phyloP scores from a whole-genome alignment of 2,113 vertebrate genomes.

The Sialia sialis region DNA sequence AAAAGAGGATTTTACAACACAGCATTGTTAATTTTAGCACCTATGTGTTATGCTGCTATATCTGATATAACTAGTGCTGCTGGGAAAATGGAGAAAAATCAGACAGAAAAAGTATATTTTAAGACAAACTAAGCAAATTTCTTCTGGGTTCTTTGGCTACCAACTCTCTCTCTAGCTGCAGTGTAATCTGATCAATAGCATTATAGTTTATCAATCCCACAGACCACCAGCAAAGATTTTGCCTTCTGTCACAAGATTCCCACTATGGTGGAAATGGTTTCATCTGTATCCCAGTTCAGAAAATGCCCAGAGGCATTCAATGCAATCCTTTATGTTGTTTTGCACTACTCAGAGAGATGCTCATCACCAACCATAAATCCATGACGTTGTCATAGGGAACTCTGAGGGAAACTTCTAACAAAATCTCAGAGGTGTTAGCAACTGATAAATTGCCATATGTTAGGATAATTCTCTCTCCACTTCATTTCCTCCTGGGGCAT shows the following conservation, averaged over 20 bases:
- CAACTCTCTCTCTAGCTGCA: not conserved
- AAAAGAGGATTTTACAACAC: not conserved
- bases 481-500: not conserved
- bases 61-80: not conserved
- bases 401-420: constrained; percentile 10
- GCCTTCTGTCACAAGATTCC: not conserved
- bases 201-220: not conserved
- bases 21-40: constrained; percentile 26
- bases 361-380: not conserved
- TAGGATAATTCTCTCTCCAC: not conserved
- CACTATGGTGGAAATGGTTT: not conserved
- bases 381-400: not conserved
- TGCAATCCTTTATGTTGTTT: not conserved
- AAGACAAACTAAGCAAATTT: not conserved
- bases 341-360: not conserved
- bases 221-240: not conserved
- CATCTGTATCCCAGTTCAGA: not conserved
- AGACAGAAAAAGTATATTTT: not conserved
- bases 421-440: not conserved
- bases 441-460: not conserved
- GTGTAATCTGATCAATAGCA: not conserved
- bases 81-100: not conserved
- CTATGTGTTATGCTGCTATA: not conserved
- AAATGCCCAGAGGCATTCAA: not conserved
- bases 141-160: not conserved